Evolutionary conservation across 30 jellyfish, hydroid and myxozoan genomes (phyloP).

Genomic region (Mastigias papua): DNA sequence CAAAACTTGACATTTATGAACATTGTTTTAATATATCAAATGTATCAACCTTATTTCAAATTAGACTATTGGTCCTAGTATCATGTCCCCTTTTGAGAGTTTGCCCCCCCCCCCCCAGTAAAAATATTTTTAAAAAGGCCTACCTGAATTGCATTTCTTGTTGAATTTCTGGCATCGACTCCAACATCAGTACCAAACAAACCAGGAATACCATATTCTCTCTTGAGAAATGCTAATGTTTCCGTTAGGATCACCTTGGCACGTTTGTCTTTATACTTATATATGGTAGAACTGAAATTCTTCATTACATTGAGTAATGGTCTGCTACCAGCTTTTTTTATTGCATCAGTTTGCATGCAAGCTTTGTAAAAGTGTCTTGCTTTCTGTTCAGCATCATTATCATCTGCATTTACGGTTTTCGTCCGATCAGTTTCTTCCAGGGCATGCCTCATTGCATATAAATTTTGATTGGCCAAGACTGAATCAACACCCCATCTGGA

Average conservation of each 20-base stretch:
- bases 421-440: conserved; percentile 35
- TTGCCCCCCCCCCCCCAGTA: no score
- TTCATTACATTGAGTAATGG: conserved; percentile 64
- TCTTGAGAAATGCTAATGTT: conserved; percentile 16
- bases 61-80: no score
- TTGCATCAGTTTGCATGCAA: conserved; percentile 78
- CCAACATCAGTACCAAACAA: conserved; percentile 54
- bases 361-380: conserved; percentile 80
- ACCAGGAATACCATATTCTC: conserved; percentile 38
- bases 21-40: no score
- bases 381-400: conserved; percentile 50
- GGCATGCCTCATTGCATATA: conserved; percentile 60
- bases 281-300: conserved; percentile 16
- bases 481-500: conserved; percentile 81
- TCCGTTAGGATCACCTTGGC: conserved; percentile 6
- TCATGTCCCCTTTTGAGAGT: no score
- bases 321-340: conserved; percentile 65
- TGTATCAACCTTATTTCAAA: no score
- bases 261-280: neutral
- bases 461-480: conserved; percentile 66
- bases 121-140: no score
- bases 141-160: conserved; percentile 59
- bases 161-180: conserved; percentile 70
- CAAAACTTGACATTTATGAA: no score
- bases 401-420: conserved; percentile 29